phyloP scores from a whole-genome alignment of 2,888 invertebrate species.

The Bombylius major region DNA sequence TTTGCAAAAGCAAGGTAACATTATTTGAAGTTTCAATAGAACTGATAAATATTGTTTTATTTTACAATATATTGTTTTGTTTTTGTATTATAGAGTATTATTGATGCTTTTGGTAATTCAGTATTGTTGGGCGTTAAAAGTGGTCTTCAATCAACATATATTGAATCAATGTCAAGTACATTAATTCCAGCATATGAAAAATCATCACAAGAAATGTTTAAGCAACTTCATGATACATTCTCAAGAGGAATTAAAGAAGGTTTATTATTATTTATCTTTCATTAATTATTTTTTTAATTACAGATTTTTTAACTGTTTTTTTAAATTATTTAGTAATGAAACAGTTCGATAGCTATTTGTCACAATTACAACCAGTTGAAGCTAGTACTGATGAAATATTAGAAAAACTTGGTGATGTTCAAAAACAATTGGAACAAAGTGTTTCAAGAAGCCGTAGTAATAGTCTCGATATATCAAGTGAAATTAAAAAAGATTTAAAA shows the following conservation, averaged over 20 bases:
- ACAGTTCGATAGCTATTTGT: constrained; percentile 38
- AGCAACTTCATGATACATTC: constrained; percentile 81
- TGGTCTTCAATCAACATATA: constrained; percentile 62
- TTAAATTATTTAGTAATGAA: constrained; percentile 35
- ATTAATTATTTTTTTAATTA: background rate
- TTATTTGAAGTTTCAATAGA: too few species aligned
- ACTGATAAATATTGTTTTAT: too few species aligned
- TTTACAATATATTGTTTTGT: background rate
- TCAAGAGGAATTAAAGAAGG: constrained; percentile 82
- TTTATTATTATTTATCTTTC: constrained; percentile 29
- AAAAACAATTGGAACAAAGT: constrained; percentile 27
- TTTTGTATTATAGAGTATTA: constrained; percentile 45
- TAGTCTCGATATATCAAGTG: constrained; percentile 27
- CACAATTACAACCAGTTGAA: constrained; percentile 35
- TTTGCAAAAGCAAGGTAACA: constrained; percentile 64
- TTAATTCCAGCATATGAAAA: constrained; percentile 80
- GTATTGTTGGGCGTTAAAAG: constrained; percentile 58
- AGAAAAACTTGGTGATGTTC: constrained; percentile 27
- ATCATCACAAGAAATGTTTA: constrained; percentile 73
- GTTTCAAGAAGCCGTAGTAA: constrained; percentile 27
- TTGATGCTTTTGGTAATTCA: constrained; percentile 59
- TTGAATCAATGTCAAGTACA: constrained; percentile 60
- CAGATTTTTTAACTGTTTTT: background rate
- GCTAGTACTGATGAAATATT: constrained; percentile 30
- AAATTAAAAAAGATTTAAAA: constrained; percentile 33